phyloP scores from a whole-genome alignment of 2,797 vertebrate species.

The Myotis myotis region DNA sequence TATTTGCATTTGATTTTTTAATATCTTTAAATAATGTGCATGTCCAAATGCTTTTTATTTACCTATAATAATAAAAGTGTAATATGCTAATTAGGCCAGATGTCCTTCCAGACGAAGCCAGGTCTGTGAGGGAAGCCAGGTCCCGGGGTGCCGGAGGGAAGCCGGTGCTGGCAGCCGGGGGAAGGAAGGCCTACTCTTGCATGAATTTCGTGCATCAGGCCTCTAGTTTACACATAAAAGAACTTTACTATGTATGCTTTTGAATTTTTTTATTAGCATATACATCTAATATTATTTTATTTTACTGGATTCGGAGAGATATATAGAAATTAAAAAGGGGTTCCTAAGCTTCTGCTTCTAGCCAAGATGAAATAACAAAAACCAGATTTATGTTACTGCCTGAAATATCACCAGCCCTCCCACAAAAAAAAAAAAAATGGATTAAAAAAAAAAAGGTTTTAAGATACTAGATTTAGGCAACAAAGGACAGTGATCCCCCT shows the following conservation, averaged over 20 bases:
- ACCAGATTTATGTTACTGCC: background rate
- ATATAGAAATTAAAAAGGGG: background rate
- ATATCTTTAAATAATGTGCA: background rate
- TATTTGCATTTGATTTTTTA: slow-evolving; percentile 20
- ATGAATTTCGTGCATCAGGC: too few relatives aligned
- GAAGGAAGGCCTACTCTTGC: too few relatives aligned
- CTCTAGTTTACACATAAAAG: background rate
- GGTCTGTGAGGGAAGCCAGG: too few relatives aligned
- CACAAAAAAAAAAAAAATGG: background rate
- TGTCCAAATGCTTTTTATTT: background rate
- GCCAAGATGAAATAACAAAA: background rate
- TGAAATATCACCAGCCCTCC: background rate
- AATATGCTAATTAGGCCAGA: too few relatives aligned
- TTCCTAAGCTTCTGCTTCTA: background rate
- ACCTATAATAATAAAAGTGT: too few relatives aligned
- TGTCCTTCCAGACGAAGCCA: too few relatives aligned
- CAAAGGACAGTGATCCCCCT: background rate
- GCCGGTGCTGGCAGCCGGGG: too few relatives aligned
- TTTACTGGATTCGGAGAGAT: slow-evolving; percentile 29
- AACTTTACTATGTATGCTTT: background rate
- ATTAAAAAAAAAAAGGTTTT: background rate
- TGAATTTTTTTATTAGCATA: background rate
- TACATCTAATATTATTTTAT: background rate
- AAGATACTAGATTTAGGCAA: background rate
- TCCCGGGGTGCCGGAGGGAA: too few relatives aligned